Percentiles rank a stretch among this genome's conserved stretches.
phyloP scores from a whole-genome alignment of 1,140 invertebrate species.

The Brevipalpus yothersi region DNA sequence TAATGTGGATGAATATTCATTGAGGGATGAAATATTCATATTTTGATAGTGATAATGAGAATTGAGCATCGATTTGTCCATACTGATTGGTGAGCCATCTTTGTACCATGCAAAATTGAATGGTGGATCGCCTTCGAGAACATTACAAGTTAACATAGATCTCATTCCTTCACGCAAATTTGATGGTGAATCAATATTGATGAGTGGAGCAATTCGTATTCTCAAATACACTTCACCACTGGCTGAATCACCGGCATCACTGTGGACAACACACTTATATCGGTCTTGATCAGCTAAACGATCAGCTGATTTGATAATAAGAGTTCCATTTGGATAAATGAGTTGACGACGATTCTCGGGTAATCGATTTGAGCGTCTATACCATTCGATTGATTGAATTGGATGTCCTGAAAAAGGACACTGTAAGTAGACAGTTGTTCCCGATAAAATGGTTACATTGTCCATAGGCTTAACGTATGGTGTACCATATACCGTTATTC shows the following conservation, averaged over 20 bases:
- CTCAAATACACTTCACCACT: constrained; percentile 64
- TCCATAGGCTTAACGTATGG: constrained; percentile 20
- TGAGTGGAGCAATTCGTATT: constrained; percentile 50
- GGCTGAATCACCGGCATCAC: constrained; percentile 63
- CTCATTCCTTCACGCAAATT: constrained; percentile 31
- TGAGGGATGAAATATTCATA: constrained; percentile 10
- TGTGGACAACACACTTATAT: constrained; percentile 26
- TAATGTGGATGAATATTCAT: constrained; percentile 20
- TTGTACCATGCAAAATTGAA: constrained; percentile 27
- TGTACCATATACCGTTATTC: constrained; percentile 47
- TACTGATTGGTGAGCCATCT: constrained; percentile 25
- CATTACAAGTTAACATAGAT: constrained; percentile 25
- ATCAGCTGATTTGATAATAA: constrained; percentile 26
- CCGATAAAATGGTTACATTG: constrained; percentile 22
- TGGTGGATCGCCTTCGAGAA: constrained; percentile 22
- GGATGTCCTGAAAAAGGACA: constrained; percentile 26
- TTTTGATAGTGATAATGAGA: neutral
- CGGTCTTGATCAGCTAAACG: constrained; percentile 20
- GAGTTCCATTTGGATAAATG: constrained; percentile 37
- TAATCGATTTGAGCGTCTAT: constrained; percentile 10
- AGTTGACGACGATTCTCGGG: constrained; percentile 20
- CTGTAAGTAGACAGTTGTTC: constrained; percentile 12
- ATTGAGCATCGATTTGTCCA: constrained; percentile 1
- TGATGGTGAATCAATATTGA: constrained; percentile 28
- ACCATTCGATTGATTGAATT: constrained; percentile 17